A percentile compares a stretch with the other conserved stretches of the same genome.
Conservation (phyloP, 37 sponge, comb jelly and placozoan species). For the Axinella damicornis region DNA sequence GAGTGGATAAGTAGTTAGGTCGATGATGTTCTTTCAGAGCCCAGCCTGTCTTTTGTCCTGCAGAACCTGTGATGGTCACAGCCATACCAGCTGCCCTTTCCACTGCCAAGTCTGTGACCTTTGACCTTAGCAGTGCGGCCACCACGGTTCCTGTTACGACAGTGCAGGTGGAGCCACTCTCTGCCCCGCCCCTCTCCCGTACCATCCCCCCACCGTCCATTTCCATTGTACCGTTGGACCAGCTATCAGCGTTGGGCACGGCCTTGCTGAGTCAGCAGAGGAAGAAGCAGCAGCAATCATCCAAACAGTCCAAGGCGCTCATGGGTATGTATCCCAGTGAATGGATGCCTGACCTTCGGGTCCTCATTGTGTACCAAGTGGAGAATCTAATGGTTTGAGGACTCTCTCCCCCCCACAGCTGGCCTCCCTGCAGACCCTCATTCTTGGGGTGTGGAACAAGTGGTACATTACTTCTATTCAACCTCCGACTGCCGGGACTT, state of each 20-base stretch:
- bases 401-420: not conserved
- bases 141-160: not conserved
- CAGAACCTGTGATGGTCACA: not conserved
- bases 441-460: conserved; percentile 52
- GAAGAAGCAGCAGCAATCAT: not conserved
- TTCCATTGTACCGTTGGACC: conserved; percentile 24
- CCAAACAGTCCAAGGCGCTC: not conserved
- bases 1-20: not conserved
- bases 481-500: conserved; percentile 57
- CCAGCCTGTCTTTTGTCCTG: not conserved
- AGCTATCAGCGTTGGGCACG: conserved; percentile 9
- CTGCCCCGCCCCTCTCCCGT: conserved; percentile 6
- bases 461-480: conserved; percentile 56
- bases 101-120: conserved; percentile 25
- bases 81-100: not conserved
- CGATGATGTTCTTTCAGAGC: not conserved
- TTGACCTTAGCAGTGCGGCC: conserved; percentile 1
- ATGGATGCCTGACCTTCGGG: too few species aligned
- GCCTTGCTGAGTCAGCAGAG: conserved; percentile 6
- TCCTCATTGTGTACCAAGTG: too few species aligned
- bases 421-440: conserved; percentile 26
- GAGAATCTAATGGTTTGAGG: not conserved
- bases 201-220: conserved; percentile 18
- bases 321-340: too few species aligned
- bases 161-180: conserved; percentile 12